Conservation (phyloP, 92 coral and sea anemone species). For the Actinostola sp. region DNA sequence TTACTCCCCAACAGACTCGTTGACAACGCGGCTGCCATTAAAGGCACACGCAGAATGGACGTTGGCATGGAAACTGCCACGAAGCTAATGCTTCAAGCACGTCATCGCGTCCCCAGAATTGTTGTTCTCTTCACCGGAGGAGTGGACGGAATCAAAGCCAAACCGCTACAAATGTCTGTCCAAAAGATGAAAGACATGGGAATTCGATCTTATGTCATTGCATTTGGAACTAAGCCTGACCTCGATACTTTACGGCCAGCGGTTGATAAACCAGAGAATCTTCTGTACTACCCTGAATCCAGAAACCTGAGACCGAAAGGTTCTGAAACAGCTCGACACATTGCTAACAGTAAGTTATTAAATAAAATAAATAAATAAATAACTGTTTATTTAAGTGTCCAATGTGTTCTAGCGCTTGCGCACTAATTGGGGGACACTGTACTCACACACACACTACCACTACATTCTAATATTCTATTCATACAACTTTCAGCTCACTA, state of each 20-base stretch:
- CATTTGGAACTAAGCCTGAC: slow-evolving; percentile 20
- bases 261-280: slow-evolving; percentile 21
- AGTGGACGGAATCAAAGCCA: slow-evolving; percentile 27
- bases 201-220: slow-evolving; percentile 32
- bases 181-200: slow-evolving; percentile 16
- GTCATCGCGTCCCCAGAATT: slow-evolving; percentile 46
- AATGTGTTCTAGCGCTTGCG: too few species aligned
- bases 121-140: slow-evolving; percentile 55
- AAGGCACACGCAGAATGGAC: slow-evolving; percentile 30
- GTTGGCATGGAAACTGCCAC: slow-evolving; percentile 14
- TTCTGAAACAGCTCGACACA: slow-evolving; percentile 25
- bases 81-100: slow-evolving; percentile 28
- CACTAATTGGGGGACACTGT: too few species aligned
- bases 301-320: slow-evolving; percentile 21
- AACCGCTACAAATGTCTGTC: slow-evolving; percentile 41
- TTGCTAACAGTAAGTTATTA: slow-evolving; percentile 23
- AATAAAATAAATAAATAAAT: slow-evolving; percentile 1
- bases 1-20: slow-evolving; percentile 3
- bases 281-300: slow-evolving; percentile 24
- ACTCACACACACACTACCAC: too few species aligned
- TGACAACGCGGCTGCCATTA: slow-evolving; percentile 19
- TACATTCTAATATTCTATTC: too few species aligned
- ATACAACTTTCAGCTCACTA: too few species aligned
- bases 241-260: slow-evolving; percentile 12
- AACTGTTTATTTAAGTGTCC: too few species aligned